Evolutionary conservation across 2,113 vertebrate species (phyloP), one percentile per base, ranked within the genome.

Genomic region (Cochlearius cochlearius): DNA sequence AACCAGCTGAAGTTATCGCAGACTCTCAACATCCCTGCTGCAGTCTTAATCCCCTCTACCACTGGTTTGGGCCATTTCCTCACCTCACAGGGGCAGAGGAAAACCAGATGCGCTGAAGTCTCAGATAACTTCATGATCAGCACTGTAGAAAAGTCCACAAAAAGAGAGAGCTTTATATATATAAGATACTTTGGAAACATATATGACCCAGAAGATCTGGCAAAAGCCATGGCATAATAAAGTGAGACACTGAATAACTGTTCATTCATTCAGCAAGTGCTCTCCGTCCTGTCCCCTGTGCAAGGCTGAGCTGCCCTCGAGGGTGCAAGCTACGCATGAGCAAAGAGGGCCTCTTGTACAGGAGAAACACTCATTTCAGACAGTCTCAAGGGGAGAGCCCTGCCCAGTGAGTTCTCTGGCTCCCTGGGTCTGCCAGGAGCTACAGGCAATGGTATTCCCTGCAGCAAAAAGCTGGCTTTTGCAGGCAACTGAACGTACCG

Each of bases 391-490:
- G 17, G 22, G 15, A 50, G 4, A 45, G 32, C 38, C 32, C 13
- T 53, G 60, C 49, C 43, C 49, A 67, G 59, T 2, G 52, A 94
- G 69, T 85, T 63, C 52, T 68, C 69, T 67, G 59, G 41, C 81
- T 69, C 52, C 19, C 20, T 50, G 53, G 69, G 66, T 91, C 74
- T 90, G 77, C 58, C 87, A 79, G 77, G 20, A 94, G 69, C 66
- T 73, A 34, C 45, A 79, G 94, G 77, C 94, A 96, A 96, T 38
- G 6, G 17, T 53, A 72, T 86, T 93, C 88, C 66, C 68, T 66
- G 36, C 36, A 82, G 71, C 56, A 85, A 91, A 93, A 96, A 79
- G n/a, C 47, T 75, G 71, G 15, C 45, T 86, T 94, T 90, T 92
- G 69, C 29, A 88, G 81, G 62, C 62, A 95, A 73, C 20, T 72